These are phyloP conservation scores for Creontiades dilutus DNA, from an alignment of 2,888 invertebrate genomes.

Conservation along the genomic window DNA sequence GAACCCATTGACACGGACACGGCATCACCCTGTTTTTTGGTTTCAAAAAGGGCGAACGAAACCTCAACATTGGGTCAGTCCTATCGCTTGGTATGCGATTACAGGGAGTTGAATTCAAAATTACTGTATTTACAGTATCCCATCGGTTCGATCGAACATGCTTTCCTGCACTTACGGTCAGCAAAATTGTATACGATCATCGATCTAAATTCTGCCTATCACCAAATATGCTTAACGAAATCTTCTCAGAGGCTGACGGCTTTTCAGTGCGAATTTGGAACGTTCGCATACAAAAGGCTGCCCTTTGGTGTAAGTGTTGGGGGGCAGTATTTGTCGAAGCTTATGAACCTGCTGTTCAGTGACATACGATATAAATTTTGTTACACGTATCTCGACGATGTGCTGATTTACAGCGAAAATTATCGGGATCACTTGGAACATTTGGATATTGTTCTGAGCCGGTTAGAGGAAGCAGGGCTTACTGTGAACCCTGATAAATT, in stretches of 20 bases:
- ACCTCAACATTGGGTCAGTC: background rate
- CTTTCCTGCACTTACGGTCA: background rate
- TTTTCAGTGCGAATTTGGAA: slow-evolving; percentile 60
- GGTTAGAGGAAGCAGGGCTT: slow-evolving; percentile 74
- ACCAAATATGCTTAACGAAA: slow-evolving; percentile 68
- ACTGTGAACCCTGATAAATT: slow-evolving; percentile 76
- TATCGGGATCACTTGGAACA: slow-evolving; percentile 70
- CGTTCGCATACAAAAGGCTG: slow-evolving; percentile 70
- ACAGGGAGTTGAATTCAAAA: slow-evolving; percentile 63
- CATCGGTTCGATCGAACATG: background rate
- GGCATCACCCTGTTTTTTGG: slow-evolving; percentile 55
- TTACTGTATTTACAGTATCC: background rate
- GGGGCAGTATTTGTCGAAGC: slow-evolving; percentile 37
- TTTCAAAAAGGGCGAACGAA: slow-evolving; percentile 45
- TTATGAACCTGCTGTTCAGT: slow-evolving; percentile 72
- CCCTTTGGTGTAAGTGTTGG: slow-evolving; percentile 71
- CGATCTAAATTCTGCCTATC: slow-evolving; percentile 38
- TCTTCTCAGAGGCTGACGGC: slow-evolving; percentile 63
- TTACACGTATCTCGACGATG: slow-evolving; percentile 74
- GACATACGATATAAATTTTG: slow-evolving; percentile 73
- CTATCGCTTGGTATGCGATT: slow-evolving; percentile 74
- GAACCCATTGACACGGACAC: slow-evolving; percentile 44
- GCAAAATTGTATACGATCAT: background rate
- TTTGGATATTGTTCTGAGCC: slow-evolving; percentile 70
- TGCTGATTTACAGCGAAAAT: slow-evolving; percentile 69